A percentile compares a stretch with the other conserved stretches of the same genome.
Conservation (phyloP, 1,140 invertebrate species). For the Trypoxylus dichotomus region DNA sequence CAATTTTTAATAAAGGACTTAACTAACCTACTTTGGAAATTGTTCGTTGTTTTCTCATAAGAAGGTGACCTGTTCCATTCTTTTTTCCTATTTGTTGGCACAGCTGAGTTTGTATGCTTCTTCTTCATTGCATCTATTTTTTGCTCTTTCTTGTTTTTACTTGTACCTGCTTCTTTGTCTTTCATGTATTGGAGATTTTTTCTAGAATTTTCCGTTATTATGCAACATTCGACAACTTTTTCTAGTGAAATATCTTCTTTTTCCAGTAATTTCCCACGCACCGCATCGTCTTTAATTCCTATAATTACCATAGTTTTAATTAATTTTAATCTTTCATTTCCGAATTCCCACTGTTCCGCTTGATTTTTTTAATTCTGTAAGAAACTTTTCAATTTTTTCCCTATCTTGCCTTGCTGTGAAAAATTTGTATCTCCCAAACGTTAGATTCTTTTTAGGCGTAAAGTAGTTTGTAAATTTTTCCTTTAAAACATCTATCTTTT, state of each 20-base stretch:
- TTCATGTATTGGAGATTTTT: not conserved
- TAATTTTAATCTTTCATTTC: not conserved
- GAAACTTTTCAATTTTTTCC: too few species aligned
- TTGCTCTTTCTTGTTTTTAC: not conserved
- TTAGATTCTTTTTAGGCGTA: too few species aligned
- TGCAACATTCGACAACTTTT: constrained; percentile 21
- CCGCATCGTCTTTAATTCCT: constrained; percentile 10
- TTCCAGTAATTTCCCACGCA: constrained; percentile 30
- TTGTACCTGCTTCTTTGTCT: not conserved
- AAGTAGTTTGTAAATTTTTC: too few species aligned
- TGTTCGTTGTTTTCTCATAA: too few species aligned
- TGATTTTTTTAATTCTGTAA: too few species aligned
- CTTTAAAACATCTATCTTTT: too few species aligned
- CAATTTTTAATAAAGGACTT: constrained; percentile 25
- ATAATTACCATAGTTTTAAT: constrained; percentile 32
- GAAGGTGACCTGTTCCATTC: too few species aligned
- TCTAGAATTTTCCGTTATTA: not conserved
- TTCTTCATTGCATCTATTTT: not conserved
- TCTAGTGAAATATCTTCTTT: constrained; percentile 12
- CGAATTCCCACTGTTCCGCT: constrained; percentile 28
- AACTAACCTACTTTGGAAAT: too few species aligned
- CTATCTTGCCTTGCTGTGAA: too few species aligned
- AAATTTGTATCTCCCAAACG: too few species aligned
- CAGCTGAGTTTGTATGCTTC: not conserved
- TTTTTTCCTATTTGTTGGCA: not conserved